Conservation (phyloP, 1,140 invertebrate genomes). For the Saccostrea glomerata region DNA sequence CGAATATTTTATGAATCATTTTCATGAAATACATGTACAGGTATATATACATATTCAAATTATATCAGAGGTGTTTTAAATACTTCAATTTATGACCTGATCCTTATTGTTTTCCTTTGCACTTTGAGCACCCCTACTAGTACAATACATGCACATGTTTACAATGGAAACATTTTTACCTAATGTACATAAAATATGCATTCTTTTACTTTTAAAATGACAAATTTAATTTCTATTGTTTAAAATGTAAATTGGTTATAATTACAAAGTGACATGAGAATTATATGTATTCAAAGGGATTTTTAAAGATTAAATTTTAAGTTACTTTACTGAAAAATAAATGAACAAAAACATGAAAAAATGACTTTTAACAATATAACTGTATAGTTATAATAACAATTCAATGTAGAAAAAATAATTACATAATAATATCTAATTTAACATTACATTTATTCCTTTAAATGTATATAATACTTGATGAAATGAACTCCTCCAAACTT, state of each 20-base stretch:
- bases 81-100: no score
- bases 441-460: neutral
- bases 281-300: neutral
- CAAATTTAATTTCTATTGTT: no score
- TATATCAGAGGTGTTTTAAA: no score
- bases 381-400: conserved; percentile 29
- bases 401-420: conserved; percentile 31
- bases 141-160: no score
- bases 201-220: no score
- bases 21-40: neutral
- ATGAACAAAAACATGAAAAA: conserved; percentile 32
- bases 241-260: no score
- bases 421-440: conserved; percentile 18
- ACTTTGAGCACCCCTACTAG: no score
- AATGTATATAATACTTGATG: neutral
- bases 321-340: conserved; percentile 21
- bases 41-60: no score
- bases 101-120: no score
- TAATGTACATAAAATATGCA: no score
- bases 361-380: conserved; percentile 13
- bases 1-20: neutral
- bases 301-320: neutral
- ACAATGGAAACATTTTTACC: no score
- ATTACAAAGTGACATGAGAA: no score
- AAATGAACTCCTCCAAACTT: neutral